A percentile compares a stretch with the other conserved stretches of the same genome.
Conservation (phyloP, 2,888 invertebrate genomes). For the Melipona beecheii region DNA sequence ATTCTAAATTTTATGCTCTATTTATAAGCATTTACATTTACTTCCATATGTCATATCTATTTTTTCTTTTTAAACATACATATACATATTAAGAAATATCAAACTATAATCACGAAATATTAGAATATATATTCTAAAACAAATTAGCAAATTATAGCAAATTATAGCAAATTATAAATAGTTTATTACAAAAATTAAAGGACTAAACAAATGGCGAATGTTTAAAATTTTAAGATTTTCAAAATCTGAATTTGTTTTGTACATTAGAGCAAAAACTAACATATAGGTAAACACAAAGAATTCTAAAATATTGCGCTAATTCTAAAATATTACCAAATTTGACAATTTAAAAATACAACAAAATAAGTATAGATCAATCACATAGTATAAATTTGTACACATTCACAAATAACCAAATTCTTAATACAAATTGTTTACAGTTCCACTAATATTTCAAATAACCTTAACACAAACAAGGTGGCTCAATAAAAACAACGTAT, state of each 20-base stretch:
- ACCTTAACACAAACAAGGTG: slow-evolving; percentile 40
- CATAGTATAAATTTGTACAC: not conserved
- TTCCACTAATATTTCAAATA: not conserved
- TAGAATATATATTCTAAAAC: slow-evolving; percentile 23
- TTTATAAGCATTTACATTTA: slow-evolving; percentile 1
- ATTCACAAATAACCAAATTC: not conserved
- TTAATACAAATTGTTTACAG: slow-evolving; percentile 22
- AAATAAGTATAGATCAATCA: slow-evolving; percentile 33
- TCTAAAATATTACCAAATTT: slow-evolving; percentile 2
- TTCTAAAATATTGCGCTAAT: slow-evolving; percentile 4
- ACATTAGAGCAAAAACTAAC: not conserved
- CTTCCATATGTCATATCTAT: slow-evolving; percentile 10
- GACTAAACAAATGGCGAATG: slow-evolving; percentile 26
- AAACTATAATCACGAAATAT: not conserved
- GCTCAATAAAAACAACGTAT: slow-evolving; percentile 55
- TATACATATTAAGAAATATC: slow-evolving; percentile 18
- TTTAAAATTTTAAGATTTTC: not conserved
- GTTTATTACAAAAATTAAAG: slow-evolving; percentile 16
- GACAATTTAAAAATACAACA: not conserved
- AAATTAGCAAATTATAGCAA: not conserved
- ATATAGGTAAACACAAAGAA: slow-evolving; percentile 1
- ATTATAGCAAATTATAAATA: slow-evolving; percentile 27
- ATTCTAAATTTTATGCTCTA: not conserved
- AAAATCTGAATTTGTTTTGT: not conserved
- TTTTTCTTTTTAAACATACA: slow-evolving; percentile 21